Base-by-base conservation (phyloP, 2,797 vertebrate species). In the Pampus argenteus region DNA sequence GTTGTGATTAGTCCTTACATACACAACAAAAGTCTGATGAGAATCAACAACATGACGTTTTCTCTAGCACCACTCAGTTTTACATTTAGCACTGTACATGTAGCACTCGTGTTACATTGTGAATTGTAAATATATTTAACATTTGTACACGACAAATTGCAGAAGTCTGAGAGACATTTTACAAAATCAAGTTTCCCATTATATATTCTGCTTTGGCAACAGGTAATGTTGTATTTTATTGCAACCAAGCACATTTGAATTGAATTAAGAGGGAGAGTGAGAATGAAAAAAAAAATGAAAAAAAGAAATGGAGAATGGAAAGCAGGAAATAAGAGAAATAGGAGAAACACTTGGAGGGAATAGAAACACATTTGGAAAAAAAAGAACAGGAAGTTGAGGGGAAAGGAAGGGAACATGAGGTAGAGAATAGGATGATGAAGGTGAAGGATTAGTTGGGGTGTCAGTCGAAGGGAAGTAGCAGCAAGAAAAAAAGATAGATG, bases 401-500 rank as follows among this genome's bases (percentile, higher is more conserved):
- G 17, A 34, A 38, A 56, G 52, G 11, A 44, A 60, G 11, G 26
- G 31, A 13, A 26, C 34, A 26, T 69, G 8, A 50, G 23, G 17
- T 25, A 20, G 25, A 14, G 18, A 25, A 40, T 3, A 7, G 3
- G 15, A 7, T 31, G 44, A 54, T 4, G 4, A 28, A 22, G 14
- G 5, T 40, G n/a, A 60, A 52, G 58, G 23, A 48, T 56, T 31
- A 26, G 17, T 9, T 6, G n/a, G 9, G 13, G 28, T 54, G 20
- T 54, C 9, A 26, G 31, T 50, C 42, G 11, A 76, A 22, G 22
- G 22, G 15, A 9, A 25, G 15, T 10, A 29, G 52, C 42, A 40
- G 40, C 26, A 23, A 40, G 29, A 47, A 52, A 23, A 23, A 59
- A 23, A 45, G 20, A 58, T 47, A 25, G 52, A 47, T 47, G 52